Percentiles rank a stretch among this genome's conserved stretches.
These are phyloP conservation scores for Furcifer pardalis DNA, from an alignment of 2,797 vertebrate species.

Conservation along the genomic window DNA sequence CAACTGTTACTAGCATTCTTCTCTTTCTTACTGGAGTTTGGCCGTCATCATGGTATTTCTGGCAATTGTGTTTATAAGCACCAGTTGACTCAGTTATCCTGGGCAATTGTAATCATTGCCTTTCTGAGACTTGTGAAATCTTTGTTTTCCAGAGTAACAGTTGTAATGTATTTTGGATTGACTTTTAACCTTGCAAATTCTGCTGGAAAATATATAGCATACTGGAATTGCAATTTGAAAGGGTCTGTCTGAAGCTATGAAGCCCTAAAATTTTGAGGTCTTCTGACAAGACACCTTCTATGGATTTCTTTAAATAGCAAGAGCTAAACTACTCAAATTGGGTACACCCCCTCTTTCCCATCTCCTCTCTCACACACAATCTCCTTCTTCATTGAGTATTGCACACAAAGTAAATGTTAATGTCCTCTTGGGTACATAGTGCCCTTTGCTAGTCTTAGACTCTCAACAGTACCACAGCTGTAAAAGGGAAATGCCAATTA, in stretches of 20 bases:
- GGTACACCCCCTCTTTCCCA: no score
- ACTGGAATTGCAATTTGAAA: not conserved
- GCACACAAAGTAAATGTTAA: no score
- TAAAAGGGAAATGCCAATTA: no score
- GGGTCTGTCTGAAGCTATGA: not conserved
- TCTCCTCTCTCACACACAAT: no score
- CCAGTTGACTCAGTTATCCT: not conserved
- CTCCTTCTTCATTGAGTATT: no score
- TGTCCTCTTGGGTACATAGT: no score
- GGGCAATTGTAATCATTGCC: not conserved
- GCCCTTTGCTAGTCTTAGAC: no score
- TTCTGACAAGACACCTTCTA: not conserved
- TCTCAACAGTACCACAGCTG: no score
- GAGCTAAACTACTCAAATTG: no score
- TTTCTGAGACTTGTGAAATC: not conserved
- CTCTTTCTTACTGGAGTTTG: no score
- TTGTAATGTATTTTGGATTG: not conserved
- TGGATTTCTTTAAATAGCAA: not conserved
- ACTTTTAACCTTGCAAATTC: not conserved
- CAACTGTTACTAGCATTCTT: not conserved
- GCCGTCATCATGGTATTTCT: no score
- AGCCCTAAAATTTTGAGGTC: not conserved
- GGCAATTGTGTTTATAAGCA: not conserved
- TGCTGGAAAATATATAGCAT: not conserved
- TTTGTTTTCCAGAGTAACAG: not conserved